Percentiles rank a stretch among this genome's conserved stretches.
These are phyloP conservation scores for Lucilia sericata DNA, from an alignment of 1,140 invertebrate species.

Conservation along the genomic window DNA sequence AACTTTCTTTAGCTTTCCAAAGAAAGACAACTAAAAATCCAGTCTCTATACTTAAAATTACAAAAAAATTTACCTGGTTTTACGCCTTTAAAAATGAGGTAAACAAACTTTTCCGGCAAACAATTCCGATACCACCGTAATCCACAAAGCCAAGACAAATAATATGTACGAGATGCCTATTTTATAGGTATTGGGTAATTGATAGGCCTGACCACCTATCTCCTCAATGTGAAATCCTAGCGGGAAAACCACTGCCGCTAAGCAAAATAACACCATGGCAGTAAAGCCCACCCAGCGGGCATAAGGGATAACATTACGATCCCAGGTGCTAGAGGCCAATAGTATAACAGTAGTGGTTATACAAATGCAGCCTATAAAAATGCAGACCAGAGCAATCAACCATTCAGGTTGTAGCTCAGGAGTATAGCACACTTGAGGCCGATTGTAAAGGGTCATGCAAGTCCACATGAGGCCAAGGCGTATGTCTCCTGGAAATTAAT, in stretches of 20 bases:
- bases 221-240: constrained; percentile 96
- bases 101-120: constrained; percentile 98
- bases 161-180: constrained; percentile 96
- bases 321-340: constrained; percentile 89
- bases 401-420: constrained; percentile 90
- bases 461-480: constrained; percentile 92
- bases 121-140: constrained; percentile 94
- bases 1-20: no score
- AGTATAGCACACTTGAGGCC: constrained; percentile 88
- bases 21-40: no score
- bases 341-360: constrained; percentile 92
- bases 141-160: constrained; percentile 95
- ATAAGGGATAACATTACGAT: constrained; percentile 89
- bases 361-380: constrained; percentile 92
- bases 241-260: constrained; percentile 95
- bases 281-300: constrained; percentile 96
- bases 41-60: no score
- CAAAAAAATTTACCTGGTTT: no score
- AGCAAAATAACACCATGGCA: constrained; percentile 95
- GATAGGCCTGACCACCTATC: constrained; percentile 95
- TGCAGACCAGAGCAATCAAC: constrained; percentile 89
- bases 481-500: constrained; percentile 76
- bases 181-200: constrained; percentile 94
- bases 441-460: constrained; percentile 91
- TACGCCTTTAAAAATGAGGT: constrained; percentile 83